Evolutionary conservation across 2,888 invertebrate genomes (phyloP), one percentile per base, ranked within the genome.

Genomic region (Plebejus melissa): DNA sequence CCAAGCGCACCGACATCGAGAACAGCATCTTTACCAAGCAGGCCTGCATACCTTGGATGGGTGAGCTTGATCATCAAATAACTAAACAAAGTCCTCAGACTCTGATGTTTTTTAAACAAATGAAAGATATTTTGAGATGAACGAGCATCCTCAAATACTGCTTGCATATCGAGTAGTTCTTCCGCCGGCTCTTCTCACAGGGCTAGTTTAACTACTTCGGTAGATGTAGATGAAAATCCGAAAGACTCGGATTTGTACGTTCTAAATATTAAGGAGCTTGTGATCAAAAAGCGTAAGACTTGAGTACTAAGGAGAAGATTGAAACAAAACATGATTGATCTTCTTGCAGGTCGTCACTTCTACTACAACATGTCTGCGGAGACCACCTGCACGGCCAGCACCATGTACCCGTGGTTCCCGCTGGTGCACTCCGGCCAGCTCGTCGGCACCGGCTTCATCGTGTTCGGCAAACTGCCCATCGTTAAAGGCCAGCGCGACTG

Each of bases 41-140:
- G 78, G 87, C 85, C 57, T 91, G 90, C 80, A 82, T 89, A 58
- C 82, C 85, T 57, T 84, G 86, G 83, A 91, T 91, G 91, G 90
- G 91, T 91, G 78, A 83, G 83, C n/a, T 16, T n/a, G 16, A 57
- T n/a, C 54, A 57, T 6, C n/a, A 57, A 5, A 38, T 38, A 38
- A 38, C 6, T 38, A 38, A 38, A 6, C 38, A 6, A 38, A 38
- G 32, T 32, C 32, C 1, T 32, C 32, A 50, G 50, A 50, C 50
- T 32, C 2, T 50, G 50, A 50, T 50, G 83, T 58, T n/a, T 22
- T 38, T 38, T 38, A 6, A 38, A 6, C 7, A 6, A 38, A 6
- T 38, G 38, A 38, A 38, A 38, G 38, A 54, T 54, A 4, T 16
- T 38, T 38, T 38, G 38, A 38, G 38, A 6, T 13, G 54, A 13